These are phyloP conservation scores for Felis chaus DNA, from an alignment of 2,113 vertebrate genomes.

Conservation along the genomic window DNA sequence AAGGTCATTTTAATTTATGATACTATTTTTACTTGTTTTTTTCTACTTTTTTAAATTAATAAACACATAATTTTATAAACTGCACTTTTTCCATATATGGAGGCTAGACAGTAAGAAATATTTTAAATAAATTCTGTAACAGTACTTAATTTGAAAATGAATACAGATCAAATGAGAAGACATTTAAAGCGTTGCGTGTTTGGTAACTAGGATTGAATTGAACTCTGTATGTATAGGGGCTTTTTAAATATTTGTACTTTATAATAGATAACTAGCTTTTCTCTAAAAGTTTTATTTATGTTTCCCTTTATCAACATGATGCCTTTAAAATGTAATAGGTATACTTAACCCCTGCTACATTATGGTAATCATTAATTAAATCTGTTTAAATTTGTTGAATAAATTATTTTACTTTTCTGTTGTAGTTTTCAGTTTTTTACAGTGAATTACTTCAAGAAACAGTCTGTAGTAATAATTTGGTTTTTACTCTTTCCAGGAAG, in stretches of 20 bases:
- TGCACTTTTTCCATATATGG: background rate
- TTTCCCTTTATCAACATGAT: background rate
- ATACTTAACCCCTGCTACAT: background rate
- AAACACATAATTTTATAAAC: background rate
- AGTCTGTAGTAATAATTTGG: constrained; percentile 6
- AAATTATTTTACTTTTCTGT: constrained; percentile 40
- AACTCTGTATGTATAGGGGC: background rate
- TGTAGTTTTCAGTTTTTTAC: background rate
- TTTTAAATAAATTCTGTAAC: background rate
- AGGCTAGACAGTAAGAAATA: background rate
- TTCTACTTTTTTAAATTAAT: constrained; percentile 22
- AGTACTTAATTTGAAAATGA: constrained; percentile 33
- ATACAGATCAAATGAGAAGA: background rate
- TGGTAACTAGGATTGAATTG: constrained; percentile 36
- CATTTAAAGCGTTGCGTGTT: background rate
- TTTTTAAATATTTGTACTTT: background rate
- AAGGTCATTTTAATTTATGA: constrained; percentile 34
- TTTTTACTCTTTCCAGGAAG: background rate
- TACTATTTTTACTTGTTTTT: constrained; percentile 14
- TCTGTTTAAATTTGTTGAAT: background rate
- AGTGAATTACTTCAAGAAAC: background rate
- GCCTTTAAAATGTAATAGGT: background rate
- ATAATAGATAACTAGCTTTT: constrained; percentile 16
- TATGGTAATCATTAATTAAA: background rate
- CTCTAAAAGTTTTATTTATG: constrained; percentile 29